Evolutionary conservation across 2,113 vertebrate species (phyloP), one percentile per base, ranked within the genome.

Genomic region (Erythrocebus patas): DNA sequence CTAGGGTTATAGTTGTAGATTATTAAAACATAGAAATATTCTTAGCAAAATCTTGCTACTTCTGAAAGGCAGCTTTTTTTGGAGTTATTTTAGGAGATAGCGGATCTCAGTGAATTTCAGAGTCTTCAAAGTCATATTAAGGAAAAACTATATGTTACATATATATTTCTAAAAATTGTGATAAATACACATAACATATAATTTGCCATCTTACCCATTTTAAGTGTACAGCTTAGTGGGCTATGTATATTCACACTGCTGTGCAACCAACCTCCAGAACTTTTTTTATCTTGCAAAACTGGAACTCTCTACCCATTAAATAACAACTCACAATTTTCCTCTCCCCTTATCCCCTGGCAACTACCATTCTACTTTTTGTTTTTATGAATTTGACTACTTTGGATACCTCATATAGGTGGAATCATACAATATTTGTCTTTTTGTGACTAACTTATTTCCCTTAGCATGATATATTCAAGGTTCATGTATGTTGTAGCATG

Each of bases 1-100:
- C 94, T 97, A 89, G 97, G 96, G 96, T 97, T 98, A 97, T 98
- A 98, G 48, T 98, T 96, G 50, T 86, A 97, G 97, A 98, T 96
- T 98, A 98, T 76, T 98, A 98, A 99, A 98, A 98, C 98, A 91
- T 96, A 98, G 78, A 96, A 97, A 96, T 96, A 97, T 98, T 98
- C 98, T 98, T 98, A 93, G 95, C 57, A 98, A 98, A 98, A 98
- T 16, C 93, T 96, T 98, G 89, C 75, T 22, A 81, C 97, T 98
- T 98, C 95, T 95, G 97, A 98, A 98, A 98, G 96, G 95, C 93
- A 97, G 94, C 89, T 98, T 97, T 98, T 50, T 97, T 98, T 96
- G 96, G 96, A 96, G 84, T 97, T 97, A 98, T 97, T 98, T 97
- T 95, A 98, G 92, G 90, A 97, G 93, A 98, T 97, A 98, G 98